phyloP scores from a whole-genome alignment of 1,140 invertebrate species.

The Brachionus rubens region DNA sequence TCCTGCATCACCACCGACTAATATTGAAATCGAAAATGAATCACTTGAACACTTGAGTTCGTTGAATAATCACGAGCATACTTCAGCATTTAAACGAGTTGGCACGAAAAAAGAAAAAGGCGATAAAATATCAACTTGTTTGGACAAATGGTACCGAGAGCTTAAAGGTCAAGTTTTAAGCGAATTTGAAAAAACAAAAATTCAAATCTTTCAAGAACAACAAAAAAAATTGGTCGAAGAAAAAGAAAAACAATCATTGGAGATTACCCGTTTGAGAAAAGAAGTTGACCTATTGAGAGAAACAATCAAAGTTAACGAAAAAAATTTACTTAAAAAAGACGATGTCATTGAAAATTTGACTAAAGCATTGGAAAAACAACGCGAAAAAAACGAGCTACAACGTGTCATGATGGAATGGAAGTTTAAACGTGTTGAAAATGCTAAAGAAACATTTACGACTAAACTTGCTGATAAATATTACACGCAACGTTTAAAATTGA shows the following conservation, averaged over 20 bases:
- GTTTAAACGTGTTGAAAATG: conserved; percentile 8
- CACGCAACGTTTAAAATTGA: background rate
- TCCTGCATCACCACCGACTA: conserved; percentile 28
- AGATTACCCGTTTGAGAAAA: conserved; percentile 11
- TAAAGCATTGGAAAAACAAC: conserved; percentile 32
- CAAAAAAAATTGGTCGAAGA: conserved; percentile 36
- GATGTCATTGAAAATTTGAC: conserved; percentile 1
- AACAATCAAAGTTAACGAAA: conserved; percentile 38
- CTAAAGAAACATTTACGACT: conserved; percentile 17
- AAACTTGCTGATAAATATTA: conserved; percentile 45
- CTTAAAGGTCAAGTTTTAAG: conserved; percentile 27
- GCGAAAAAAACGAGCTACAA: conserved; percentile 38
- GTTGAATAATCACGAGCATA: background rate
- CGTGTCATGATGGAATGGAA: conserved; percentile 42
- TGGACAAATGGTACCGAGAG: conserved; percentile 41
- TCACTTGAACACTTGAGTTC: conserved; percentile 16
- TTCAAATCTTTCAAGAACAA: conserved; percentile 36
- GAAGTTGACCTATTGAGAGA: conserved; percentile 19
- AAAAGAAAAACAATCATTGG: conserved; percentile 33
- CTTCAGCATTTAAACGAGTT: background rate
- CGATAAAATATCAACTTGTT: conserved; percentile 20
- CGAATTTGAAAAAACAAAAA: conserved; percentile 21
- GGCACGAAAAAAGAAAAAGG: background rate
- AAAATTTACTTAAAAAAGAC: conserved; percentile 38
- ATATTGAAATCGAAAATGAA: conserved; percentile 25